Conservation (phyloP, 2,113 vertebrate species). For the Maylandia zebra region DNA sequence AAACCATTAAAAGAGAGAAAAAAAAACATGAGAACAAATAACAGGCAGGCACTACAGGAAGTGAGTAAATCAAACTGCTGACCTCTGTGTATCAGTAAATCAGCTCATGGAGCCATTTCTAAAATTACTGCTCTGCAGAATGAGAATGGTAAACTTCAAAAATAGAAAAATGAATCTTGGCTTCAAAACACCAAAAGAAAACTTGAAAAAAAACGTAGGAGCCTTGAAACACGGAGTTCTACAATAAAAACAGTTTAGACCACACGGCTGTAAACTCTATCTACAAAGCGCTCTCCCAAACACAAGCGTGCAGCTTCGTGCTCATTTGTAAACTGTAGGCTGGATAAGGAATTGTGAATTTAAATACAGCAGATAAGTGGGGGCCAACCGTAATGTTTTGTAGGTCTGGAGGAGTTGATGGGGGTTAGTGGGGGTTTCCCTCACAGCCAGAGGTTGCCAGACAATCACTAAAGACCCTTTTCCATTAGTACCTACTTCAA, state of each 20-base stretch:
- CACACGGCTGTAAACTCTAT: not conserved
- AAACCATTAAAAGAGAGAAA: not conserved
- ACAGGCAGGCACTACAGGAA: conserved; percentile 37
- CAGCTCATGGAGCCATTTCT: conserved; percentile 36
- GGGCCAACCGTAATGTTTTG: not conserved
- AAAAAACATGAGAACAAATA: conserved; percentile 17
- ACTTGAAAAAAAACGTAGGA: not conserved
- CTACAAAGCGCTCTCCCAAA: not conserved
- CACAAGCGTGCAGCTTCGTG: not conserved
- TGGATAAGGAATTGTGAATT: not conserved
- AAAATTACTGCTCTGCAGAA: conserved; percentile 34
- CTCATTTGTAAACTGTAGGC: not conserved
- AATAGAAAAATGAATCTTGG: conserved; percentile 7
- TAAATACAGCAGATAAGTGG: not conserved
- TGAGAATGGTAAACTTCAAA: not conserved
- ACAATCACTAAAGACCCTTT: not conserved
- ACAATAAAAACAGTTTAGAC: not conserved
- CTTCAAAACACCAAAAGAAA: not conserved
- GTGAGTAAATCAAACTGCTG: conserved; percentile 47
- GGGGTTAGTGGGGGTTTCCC: not conserved
- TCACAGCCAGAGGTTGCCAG: not conserved
- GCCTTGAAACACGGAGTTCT: not conserved
- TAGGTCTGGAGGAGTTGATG: not conserved
- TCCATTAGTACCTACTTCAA: rapidly evolving
- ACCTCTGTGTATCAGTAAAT: conserved; percentile 51